Evolutionary conservation across 2,888 invertebrate genomes (phyloP).

Genomic region (Meloe dianella): DNA sequence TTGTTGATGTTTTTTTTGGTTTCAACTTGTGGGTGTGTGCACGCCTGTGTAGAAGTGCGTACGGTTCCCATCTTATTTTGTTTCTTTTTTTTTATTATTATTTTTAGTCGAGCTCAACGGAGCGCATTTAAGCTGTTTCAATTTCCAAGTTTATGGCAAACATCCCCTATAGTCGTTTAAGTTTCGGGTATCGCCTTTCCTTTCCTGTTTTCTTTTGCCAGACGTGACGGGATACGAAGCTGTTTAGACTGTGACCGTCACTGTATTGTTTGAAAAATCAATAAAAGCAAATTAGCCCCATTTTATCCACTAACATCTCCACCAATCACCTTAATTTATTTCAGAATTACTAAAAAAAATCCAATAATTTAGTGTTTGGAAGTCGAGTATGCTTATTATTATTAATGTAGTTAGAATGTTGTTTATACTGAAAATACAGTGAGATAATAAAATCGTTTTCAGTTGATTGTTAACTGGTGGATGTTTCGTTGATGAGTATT

Average conservation of each 20-base stretch:
- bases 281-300: slow-evolving; percentile 32
- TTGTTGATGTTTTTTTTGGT: neutral
- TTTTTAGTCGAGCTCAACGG: slow-evolving; percentile 46
- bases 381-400: too few relatives aligned
- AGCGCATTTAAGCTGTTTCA: slow-evolving; percentile 49
- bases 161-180: slow-evolving; percentile 47
- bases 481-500: neutral
- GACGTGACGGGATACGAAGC: slow-evolving; percentile 41
- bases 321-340: neutral
- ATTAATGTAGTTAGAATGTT: neutral
- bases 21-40: neutral
- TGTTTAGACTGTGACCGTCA: slow-evolving; percentile 44
- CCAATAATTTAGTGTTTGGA: too few relatives aligned
- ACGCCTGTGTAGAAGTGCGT: neutral
- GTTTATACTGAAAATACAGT: neutral
- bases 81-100: slow-evolving; percentile 42
- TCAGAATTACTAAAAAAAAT: neutral
- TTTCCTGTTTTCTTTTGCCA: slow-evolving; percentile 45
- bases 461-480: neutral
- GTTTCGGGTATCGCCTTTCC: slow-evolving; percentile 49
- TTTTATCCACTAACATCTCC: neutral
- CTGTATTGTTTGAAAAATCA: slow-evolving; percentile 33
- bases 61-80: neutral
- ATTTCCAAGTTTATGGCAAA: slow-evolving; percentile 50
- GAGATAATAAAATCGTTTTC: neutral